Percentiles rank a stretch among this genome's conserved stretches.
phyloP scores from a whole-genome alignment of 64 coral and sea anemone species.

The Exaiptasia diaphana region DNA sequence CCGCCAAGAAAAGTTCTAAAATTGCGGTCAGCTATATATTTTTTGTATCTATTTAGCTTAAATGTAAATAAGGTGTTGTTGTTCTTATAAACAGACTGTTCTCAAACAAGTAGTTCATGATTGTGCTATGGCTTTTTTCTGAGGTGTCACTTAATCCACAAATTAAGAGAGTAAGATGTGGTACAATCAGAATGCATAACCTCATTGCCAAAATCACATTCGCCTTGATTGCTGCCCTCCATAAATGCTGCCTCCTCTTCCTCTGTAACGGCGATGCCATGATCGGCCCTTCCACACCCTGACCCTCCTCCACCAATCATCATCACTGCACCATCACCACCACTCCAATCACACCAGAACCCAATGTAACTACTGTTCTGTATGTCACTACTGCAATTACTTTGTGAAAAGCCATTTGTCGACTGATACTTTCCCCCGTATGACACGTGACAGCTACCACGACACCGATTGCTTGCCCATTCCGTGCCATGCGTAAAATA shows the following conservation, averaged over 20 bases:
- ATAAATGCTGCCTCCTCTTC: neutral
- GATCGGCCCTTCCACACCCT: neutral
- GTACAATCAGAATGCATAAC: neutral
- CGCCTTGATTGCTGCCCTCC: neutral
- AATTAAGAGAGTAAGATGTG: neutral
- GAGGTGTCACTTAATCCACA: neutral
- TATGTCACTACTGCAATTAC: neutral
- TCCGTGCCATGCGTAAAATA: neutral
- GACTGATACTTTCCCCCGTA: neutral
- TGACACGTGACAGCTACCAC: neutral
- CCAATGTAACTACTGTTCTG: constrained; percentile 18
- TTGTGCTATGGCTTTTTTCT: too few relatives aligned
- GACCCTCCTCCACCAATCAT: constrained; percentile 30
- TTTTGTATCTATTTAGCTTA: too few relatives aligned
- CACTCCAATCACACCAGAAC: constrained; percentile 11
- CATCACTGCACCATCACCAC: constrained; percentile 23
- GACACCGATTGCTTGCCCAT: neutral
- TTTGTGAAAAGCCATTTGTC: neutral
- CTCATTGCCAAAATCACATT: constrained; percentile 15
- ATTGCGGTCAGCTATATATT: too few relatives aligned
- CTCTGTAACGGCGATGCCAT: constrained; percentile 2
- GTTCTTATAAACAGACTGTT: too few relatives aligned
- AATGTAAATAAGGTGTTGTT: too few relatives aligned
- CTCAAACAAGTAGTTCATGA: too few relatives aligned
- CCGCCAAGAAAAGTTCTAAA: too few relatives aligned